Conservation (phyloP, 1,140 invertebrate genomes). For the Lucilia sericata region DNA sequence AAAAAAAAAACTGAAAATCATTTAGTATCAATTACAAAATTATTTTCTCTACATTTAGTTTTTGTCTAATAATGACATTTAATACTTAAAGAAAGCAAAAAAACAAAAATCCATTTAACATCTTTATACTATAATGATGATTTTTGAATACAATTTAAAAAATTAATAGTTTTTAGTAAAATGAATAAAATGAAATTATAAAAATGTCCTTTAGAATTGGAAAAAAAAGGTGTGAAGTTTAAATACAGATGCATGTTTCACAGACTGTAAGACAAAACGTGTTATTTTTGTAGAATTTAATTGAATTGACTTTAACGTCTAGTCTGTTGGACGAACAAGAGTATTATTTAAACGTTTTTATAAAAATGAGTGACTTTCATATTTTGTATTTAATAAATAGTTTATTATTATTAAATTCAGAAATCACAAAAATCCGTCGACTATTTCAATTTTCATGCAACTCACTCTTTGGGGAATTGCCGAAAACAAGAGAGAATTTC, state of each 20-base stretch:
- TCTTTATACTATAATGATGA: neutral
- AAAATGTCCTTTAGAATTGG: neutral
- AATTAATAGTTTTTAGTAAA: neutral
- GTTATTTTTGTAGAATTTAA: neutral
- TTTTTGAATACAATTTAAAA: too few relatives aligned
- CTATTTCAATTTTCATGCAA: neutral
- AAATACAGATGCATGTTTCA: neutral
- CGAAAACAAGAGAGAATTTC: neutral
- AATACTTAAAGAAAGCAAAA: neutral
- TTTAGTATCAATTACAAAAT: constrained; percentile 8
- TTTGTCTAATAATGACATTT: constrained; percentile 6
- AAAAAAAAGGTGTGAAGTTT: neutral
- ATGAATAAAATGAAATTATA: neutral
- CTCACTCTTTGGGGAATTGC: neutral
- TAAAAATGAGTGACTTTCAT: neutral
- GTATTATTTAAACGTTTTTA: neutral
- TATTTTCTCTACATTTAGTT: neutral
- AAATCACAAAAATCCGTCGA: too few relatives aligned
- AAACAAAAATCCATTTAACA: neutral
- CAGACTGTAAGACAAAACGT: neutral
- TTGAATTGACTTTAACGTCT: neutral
- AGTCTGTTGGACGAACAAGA: neutral
- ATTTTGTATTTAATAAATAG: neutral
- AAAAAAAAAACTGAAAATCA: constrained; percentile 3
- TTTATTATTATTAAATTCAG: too few relatives aligned